Evolutionary conservation across 2,888 invertebrate species (phyloP), one percentile per base, ranked within the genome.

Genomic region (Clitarchus hookeri): DNA sequence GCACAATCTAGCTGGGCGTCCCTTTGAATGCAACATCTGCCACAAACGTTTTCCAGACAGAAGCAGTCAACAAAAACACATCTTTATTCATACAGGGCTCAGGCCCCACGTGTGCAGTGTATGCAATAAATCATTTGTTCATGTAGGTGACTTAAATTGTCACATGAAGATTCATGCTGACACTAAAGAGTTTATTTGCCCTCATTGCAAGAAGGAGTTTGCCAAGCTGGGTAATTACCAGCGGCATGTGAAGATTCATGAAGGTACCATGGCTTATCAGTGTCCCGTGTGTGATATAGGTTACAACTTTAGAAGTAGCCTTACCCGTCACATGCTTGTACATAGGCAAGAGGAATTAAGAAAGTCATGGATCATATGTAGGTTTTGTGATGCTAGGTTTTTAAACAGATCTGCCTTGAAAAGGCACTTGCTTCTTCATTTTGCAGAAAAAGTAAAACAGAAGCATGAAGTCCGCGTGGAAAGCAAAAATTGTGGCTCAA

Each of bases 101-200:
- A 91, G 91, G 86, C 80, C 84, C 19, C 90, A 90, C 88, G 88
- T 6, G 83, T 94, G 94, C 88, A 90, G 91, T 0, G 90, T 93
- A 85, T 94, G 94, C 88, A 92, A 92, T 83, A 94, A 93, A 87
- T 91, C 93, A 0, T 94, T 94, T 86, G 91, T 92, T 23, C 91
- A 92, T 6, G 44, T 93, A 91, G 88, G 92, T 91, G 92, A 93
- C 86, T 89, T 93, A 83, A 91, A 90, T 88, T 89, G 91, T 80
- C 93, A 93, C 88, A 91, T 91, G 88, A 92, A 91, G 88, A 91
- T 91, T 87, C 88, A 87, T 44, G 83, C 83, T 1, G 86, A 88
- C 0, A 88, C 89, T 27, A 91, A 90, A 87, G 89, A 88, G 27
- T 91, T 89, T 85, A 88, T 86, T 65, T 91, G 91, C 87, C 88